Base-by-base conservation (phyloP, 92 coral and sea anemone genomes). In the Bergia puertoricense region DNA sequence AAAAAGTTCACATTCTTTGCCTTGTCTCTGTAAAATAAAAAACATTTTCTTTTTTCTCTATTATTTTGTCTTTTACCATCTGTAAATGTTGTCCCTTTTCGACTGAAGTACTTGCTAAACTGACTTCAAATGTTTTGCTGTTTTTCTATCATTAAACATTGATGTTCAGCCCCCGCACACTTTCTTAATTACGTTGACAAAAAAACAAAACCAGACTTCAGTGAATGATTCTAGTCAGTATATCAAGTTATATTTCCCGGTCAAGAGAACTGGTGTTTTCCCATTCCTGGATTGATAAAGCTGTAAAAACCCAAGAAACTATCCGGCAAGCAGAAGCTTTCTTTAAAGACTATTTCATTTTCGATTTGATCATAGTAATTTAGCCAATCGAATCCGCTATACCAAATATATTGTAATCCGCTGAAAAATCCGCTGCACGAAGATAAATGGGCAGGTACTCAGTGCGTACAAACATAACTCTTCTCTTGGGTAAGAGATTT, bases 131-230 rank as follows among this genome's bases (percentile, higher is more conserved):
- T 66, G 57, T 82, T 66, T 82, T 42, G 38, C 77, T 44, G n/a
- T 65, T 66, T 42, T 42, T 36, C 22, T 42, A 5, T 67, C 76
- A 82, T 82, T 82, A 82, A 82, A 62, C 77, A 62, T 82, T 82
- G 20, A 82, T 82, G 30, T 22, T 8, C 18, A 40, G 62, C 77
- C 42, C 62, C 77, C 43, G 20, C 20, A 82, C 46, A 65, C 41
- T 43, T 82, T 10, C 18, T 20, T 20, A 2, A n/a, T 40, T 16
- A 5, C 41, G n/a, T 59, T 59, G 56, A 41, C 40, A 41, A 44
- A 16, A 30, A 46, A 44, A 3, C 81, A 77, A 43, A 42, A 43
- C n/a, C 46, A 62, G 85, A 18, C 74, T 38, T 14, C 44, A 74
- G 42, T 14, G 22, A 40, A 30, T 16, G 0, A 0, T 74, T 74